Evolutionary conservation across 2,797 vertebrate species (phyloP).

Genomic region (Scomberomorus guttatus): DNA sequence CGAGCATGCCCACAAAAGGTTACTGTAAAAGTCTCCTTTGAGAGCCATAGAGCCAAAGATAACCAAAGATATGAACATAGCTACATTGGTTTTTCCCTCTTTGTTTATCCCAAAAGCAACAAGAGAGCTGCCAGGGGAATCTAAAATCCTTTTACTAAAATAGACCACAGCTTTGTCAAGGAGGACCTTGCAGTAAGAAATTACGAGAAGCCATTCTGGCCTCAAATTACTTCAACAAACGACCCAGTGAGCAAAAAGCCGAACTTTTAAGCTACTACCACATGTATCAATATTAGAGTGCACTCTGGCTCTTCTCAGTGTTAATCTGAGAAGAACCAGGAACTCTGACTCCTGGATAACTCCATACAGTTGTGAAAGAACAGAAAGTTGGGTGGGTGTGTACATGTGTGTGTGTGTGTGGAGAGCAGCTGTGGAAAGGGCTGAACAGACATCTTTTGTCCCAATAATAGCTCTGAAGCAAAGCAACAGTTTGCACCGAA

Average conservation of each 20-base stretch:
- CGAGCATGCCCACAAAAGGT: constrained; percentile 43
- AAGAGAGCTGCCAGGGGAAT: constrained; percentile 70
- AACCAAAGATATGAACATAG: constrained; percentile 62
- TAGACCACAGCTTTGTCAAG: constrained; percentile 62
- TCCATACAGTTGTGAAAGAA: constrained; percentile 76
- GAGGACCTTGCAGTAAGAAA: constrained; percentile 59
- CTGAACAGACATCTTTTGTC: constrained; percentile 85
- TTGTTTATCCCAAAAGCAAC: constrained; percentile 76
- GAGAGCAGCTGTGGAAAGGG: constrained; percentile 84
- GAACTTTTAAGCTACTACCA: constrained; percentile 39
- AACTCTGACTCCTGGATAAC: constrained; percentile 67
- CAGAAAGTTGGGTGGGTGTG: constrained; percentile 71
- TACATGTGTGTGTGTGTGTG: constrained; percentile 74
- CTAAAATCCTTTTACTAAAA: constrained; percentile 75
- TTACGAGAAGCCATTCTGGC: constrained; percentile 47
- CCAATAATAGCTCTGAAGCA: constrained; percentile 74
- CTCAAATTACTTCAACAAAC: constrained; percentile 60
- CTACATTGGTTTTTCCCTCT: constrained; percentile 47
- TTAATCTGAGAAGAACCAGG: constrained; percentile 55
- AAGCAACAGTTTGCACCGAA: constrained; percentile 70
- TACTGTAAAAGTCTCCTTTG: constrained; percentile 58
- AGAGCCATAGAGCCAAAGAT: constrained; percentile 54
- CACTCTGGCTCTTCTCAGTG: constrained; percentile 17
- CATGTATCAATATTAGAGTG: constrained; percentile 35
- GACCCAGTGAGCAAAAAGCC: constrained; percentile 21